Conservation (phyloP, 2,113 vertebrate genomes). For the Polypterus senegalus region DNA sequence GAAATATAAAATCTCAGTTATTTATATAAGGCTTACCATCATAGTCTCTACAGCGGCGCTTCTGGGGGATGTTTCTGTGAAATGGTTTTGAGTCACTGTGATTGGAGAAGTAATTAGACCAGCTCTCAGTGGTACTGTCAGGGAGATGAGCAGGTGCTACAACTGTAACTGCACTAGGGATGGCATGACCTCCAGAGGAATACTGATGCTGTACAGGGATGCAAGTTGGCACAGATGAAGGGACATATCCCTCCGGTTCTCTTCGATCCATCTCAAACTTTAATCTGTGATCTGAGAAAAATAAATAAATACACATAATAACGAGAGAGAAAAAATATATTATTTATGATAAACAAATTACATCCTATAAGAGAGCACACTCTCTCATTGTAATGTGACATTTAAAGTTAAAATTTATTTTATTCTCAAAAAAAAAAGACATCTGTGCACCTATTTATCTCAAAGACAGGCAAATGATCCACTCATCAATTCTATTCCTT, state of each 20-base stretch:
- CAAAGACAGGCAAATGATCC: too few relatives aligned
- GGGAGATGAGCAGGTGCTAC: constrained; percentile 78
- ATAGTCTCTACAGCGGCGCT: constrained; percentile 90
- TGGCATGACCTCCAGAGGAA: constrained; percentile 58
- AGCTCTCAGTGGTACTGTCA: constrained; percentile 88
- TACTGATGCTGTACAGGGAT: constrained; percentile 57
- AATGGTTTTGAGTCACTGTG: constrained; percentile 75
- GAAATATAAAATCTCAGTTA: background rate
- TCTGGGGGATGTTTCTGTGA: constrained; percentile 62
- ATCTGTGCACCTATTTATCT: too few relatives aligned
- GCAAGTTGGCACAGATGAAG: constrained; percentile 36
- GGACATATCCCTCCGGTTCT: constrained; percentile 65
- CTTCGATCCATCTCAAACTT: constrained; percentile 65
- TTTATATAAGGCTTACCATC: constrained; percentile 84
- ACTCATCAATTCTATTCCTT: too few relatives aligned
- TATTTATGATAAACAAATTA: too few relatives aligned
- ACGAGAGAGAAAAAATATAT: too few relatives aligned
- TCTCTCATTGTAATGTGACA: too few relatives aligned
- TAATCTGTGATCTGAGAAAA: constrained; percentile 45
- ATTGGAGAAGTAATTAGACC: constrained; percentile 79
- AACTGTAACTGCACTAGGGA: constrained; percentile 67
- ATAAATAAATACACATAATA: too few relatives aligned
- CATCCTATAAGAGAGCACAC: too few relatives aligned
- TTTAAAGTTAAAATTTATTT: too few relatives aligned
- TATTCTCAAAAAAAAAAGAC: too few relatives aligned